Conservation (phyloP, 2,888 invertebrate species). For the Hecatera dysodea region DNA sequence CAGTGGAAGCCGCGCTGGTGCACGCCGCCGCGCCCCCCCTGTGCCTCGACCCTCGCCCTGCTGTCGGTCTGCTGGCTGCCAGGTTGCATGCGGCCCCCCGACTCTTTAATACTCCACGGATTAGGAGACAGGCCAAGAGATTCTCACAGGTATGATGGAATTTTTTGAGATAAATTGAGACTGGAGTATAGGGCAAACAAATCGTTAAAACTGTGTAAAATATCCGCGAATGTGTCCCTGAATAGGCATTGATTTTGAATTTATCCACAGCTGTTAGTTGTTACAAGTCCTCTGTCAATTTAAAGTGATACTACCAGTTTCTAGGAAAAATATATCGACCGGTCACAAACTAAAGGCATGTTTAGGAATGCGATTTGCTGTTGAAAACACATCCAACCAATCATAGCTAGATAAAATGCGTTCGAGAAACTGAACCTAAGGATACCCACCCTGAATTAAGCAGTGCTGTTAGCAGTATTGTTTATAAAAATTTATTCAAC, state of each 20-base stretch:
- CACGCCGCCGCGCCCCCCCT: constrained; percentile 96
- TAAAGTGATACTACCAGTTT: too few species aligned
- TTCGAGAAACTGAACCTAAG: too few species aligned
- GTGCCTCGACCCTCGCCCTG: constrained; percentile 97
- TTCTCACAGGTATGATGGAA: constrained; percentile 92
- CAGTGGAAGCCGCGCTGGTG: constrained; percentile 96
- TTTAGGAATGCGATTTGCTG: too few species aligned
- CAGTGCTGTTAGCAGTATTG: neutral
- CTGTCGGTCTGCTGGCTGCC: constrained; percentile 94
- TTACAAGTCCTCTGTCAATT: neutral
- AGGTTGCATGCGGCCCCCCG: constrained; percentile 94
- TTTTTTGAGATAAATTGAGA: neutral
- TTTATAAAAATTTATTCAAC: neutral
- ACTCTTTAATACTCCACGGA: constrained; percentile 93
- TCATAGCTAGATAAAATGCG: too few species aligned
- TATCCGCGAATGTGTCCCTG: too few species aligned
- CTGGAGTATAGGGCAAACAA: too few species aligned
- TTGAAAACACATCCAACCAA: too few species aligned
- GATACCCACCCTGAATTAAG: neutral
- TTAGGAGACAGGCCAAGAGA: constrained; percentile 94
- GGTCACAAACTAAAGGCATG: too few species aligned
- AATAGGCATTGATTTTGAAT: neutral
- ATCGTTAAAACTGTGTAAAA: too few species aligned
- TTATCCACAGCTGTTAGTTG: neutral
- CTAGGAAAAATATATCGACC: too few species aligned